These are phyloP conservation scores for Crioceris asparagi DNA, from an alignment of 2,888 invertebrate genomes.

Conservation along the genomic window DNA sequence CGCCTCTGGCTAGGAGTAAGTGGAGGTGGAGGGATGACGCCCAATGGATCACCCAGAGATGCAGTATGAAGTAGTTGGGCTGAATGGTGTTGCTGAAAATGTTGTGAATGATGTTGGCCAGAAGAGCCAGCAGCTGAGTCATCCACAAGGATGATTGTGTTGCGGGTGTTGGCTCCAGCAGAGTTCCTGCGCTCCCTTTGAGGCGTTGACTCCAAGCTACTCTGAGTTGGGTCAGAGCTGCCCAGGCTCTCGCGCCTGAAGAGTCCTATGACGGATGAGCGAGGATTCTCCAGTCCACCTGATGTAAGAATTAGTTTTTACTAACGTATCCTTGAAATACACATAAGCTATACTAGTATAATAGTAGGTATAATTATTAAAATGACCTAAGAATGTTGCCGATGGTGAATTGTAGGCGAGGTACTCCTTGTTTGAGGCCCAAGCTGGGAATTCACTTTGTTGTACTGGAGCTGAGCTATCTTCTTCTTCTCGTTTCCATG, in stretches of 20 bases:
- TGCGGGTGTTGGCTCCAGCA: slow-evolving; percentile 22
- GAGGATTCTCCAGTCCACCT: slow-evolving; percentile 83
- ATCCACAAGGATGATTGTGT: slow-evolving; percentile 49
- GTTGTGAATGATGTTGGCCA: too few relatives aligned
- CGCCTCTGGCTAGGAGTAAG: slow-evolving; percentile 54
- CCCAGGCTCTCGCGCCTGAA: slow-evolving; percentile 75
- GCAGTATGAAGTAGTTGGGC: background rate
- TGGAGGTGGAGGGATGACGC: slow-evolving; percentile 39
- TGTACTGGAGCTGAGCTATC: slow-evolving; percentile 54
- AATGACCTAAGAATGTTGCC: slow-evolving; percentile 77
- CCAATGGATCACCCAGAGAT: slow-evolving; percentile 27
- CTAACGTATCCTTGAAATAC: too few relatives aligned
- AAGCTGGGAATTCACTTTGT: slow-evolving; percentile 83
- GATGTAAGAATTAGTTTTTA: too few relatives aligned
- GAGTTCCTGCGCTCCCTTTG: slow-evolving; percentile 33
- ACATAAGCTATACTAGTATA: too few relatives aligned
- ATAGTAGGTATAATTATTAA: background rate
- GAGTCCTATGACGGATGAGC: slow-evolving; percentile 82
- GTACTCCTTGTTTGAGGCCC: slow-evolving; percentile 93
- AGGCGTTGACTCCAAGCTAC: slow-evolving; percentile 39
- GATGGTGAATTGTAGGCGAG: slow-evolving; percentile 85
- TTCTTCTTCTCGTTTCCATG: slow-evolving; percentile 82
- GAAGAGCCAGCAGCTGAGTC: slow-evolving; percentile 29
- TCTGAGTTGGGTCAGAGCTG: slow-evolving; percentile 46
- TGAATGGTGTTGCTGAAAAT: slow-evolving; percentile 23